Conservation (phyloP, 2,797 vertebrate genomes). For the Silurus aristotelis region DNA sequence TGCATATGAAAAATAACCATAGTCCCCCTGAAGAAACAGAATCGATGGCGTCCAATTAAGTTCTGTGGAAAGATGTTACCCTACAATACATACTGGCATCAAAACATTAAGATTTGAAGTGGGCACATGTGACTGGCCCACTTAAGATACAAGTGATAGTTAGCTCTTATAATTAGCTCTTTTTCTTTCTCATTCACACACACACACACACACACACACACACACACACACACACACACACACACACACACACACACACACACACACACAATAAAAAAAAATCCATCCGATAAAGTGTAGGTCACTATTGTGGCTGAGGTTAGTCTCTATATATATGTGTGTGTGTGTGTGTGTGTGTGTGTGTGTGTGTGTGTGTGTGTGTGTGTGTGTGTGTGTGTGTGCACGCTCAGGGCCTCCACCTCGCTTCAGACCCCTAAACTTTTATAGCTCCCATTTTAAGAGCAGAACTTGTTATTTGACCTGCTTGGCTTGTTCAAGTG, state of each 20-base stretch:
- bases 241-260: no score
- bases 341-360: constrained; percentile 17
- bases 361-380: constrained; percentile 9
- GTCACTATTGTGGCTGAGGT: constrained; percentile 52
- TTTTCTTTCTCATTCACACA: constrained; percentile 19
- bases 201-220: neutral
- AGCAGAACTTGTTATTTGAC: constrained; percentile 13
- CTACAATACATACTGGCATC: constrained; percentile 55
- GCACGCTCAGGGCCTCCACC: constrained; percentile 35
- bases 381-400: neutral
- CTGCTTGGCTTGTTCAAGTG: constrained; percentile 42
- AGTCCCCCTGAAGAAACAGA: constrained; percentile 54
- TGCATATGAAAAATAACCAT: constrained; percentile 77
- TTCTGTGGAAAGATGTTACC: constrained; percentile 47
- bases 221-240: no score
- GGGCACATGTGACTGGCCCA: constrained; percentile 50
- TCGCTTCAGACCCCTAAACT: constrained; percentile 18
- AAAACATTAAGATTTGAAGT: constrained; percentile 41
- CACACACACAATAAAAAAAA: neutral
- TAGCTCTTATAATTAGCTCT: constrained; percentile 68
- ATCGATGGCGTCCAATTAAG: constrained; percentile 50
- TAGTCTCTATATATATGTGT: constrained; percentile 20
- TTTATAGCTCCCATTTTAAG: constrained; percentile 33
- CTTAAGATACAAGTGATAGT: constrained; percentile 65
- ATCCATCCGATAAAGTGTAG: constrained; percentile 52